Percentiles rank a stretch among this genome's conserved stretches.
Conservation (phyloP, 2,888 invertebrate genomes). For the Caprella mutica region DNA sequence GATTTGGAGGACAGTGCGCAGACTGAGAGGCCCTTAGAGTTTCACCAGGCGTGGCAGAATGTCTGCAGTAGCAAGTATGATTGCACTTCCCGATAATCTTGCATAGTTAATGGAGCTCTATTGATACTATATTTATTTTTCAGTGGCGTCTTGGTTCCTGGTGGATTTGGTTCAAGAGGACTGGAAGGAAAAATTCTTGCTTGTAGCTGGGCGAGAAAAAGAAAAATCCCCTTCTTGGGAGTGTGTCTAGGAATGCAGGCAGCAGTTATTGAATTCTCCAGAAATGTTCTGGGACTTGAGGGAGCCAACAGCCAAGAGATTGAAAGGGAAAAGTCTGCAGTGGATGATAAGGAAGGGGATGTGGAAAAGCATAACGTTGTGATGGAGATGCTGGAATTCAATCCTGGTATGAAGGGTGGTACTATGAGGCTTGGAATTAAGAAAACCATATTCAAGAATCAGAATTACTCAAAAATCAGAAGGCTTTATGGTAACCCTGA, state of each 20-base stretch:
- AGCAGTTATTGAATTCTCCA: constrained; percentile 86
- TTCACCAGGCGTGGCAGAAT: constrained; percentile 86
- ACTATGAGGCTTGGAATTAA: constrained; percentile 97
- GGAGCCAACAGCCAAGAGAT: constrained; percentile 83
- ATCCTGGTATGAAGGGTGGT: constrained; percentile 82
- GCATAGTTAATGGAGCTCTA: no score
- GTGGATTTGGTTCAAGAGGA: constrained; percentile 92
- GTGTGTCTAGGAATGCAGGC: constrained; percentile 97
- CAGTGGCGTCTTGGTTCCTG: constrained; percentile 80
- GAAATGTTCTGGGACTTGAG: constrained; percentile 63
- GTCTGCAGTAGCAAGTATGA: constrained; percentile 53
- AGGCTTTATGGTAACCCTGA: constrained; percentile 66
- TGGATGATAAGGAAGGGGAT: no score
- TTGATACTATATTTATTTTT: not conserved
- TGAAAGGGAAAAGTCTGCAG: constrained; percentile 53
- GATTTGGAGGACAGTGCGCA: constrained; percentile 66
- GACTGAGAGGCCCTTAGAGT: constrained; percentile 62
- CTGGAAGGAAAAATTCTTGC: constrained; percentile 93
- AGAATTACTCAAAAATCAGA: constrained; percentile 42
- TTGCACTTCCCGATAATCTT: not conserved
- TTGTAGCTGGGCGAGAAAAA: constrained; percentile 81
- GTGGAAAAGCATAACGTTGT: constrained; percentile 63
- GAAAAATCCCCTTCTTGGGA: constrained; percentile 81
- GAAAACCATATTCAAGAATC: constrained; percentile 57
- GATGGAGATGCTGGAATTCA: constrained; percentile 98